Conservation (phyloP, 2,797 vertebrate genomes). For the Cuniculus paca region DNA sequence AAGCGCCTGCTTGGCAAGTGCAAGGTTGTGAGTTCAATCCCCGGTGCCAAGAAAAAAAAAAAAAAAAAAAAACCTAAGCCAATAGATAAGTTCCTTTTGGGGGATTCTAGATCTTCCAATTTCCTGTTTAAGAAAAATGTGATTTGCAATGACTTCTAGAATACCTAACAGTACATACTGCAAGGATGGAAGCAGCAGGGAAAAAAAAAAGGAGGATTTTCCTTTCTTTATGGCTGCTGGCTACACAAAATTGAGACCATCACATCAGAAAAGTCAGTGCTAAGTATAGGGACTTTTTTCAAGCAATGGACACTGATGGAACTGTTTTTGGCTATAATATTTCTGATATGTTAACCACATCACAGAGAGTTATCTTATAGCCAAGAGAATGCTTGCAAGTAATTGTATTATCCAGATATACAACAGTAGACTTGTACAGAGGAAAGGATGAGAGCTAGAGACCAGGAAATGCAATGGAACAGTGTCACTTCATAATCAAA, state of each 20-base stretch:
- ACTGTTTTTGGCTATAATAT: background rate
- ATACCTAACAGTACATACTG: background rate
- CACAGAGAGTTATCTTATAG: background rate
- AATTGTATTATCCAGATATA: background rate
- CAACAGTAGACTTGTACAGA: background rate
- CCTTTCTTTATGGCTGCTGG: background rate
- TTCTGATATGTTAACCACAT: background rate
- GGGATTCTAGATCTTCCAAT: background rate
- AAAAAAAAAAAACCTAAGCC: background rate
- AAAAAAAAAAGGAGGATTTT: background rate
- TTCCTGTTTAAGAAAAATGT: background rate
- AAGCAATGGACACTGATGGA: background rate
- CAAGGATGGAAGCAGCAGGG: background rate
- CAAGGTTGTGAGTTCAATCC: no score
- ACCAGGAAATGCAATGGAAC: background rate
- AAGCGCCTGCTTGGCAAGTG: no score
- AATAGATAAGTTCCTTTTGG: background rate
- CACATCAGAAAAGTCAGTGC: background rate
- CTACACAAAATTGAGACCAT: background rate
- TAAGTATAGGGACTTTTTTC: background rate
- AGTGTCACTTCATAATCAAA: background rate
- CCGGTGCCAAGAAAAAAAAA: no score
- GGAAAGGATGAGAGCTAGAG: background rate
- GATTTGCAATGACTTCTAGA: background rate
- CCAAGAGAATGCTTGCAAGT: background rate